Evolutionary conservation across 23 tunicate genomes (phyloP), one percentile per base, ranked within the genome.

Genomic region (Corella eumyota): DNA sequence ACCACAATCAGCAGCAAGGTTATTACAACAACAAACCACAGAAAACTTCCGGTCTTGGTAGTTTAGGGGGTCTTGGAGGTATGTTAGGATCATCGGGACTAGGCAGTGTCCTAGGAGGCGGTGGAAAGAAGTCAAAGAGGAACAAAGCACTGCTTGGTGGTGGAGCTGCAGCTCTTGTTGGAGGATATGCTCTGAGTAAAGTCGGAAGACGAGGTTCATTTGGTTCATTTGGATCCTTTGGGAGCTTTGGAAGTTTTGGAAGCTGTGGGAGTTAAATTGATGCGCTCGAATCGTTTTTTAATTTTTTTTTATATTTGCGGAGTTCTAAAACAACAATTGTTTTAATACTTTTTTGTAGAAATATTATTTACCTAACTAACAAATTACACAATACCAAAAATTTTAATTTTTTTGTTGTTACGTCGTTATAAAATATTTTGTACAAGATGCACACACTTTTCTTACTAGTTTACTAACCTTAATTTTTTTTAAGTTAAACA

Each of bases 221-320:
- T 78, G 77, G 90, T 23, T 74, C 81, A 29, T 66, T 72, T 36
- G 74, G 86, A 45, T 69, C 78, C 48, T 80, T 80, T 56, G 90
- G 90, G 3, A 80, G 90, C 45, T 73, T 73, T 34, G 78, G 78
- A 4, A 71, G 77, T 38, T 71, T 71, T 31, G 77, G 77, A 25
- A 59, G 67, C 50, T 52, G 63, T 19, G 68, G 68, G 9, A 62
- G 68, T 30, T 62, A 62, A 37, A 5, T 29, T 60, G 7, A n/a
- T n/a, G n/a, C n/a, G n/a, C 60, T 13, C 9, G 17, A 13, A 19
- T 54, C 9, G 60, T 9, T 54, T n/a, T n/a, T 20, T 54, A 9
- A 9, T 7, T 22, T 15, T 54, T 23, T 54, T 44, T 44, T 15
- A 15, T 44, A n/a, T n/a, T n/a, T n/a, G n/a, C n/a, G n/a, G n/a